Evolutionary conservation across 2,797 vertebrate species (phyloP), one percentile per base, ranked within the genome.

Genomic region (Helarctos malayanus): DNA sequence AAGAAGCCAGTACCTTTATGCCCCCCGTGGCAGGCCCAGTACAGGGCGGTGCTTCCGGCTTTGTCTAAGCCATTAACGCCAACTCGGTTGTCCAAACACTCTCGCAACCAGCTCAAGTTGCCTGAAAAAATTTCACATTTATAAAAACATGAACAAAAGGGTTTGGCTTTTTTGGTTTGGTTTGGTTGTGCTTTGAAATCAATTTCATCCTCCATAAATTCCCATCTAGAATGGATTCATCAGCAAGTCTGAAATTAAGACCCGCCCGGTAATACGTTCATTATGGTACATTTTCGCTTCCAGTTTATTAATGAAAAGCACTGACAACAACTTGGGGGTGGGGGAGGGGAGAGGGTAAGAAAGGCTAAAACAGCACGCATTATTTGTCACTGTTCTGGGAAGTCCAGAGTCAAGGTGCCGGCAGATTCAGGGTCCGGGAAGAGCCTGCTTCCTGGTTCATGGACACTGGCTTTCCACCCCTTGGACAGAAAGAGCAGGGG

Each of bases 11-110:
- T 99, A 99, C 99, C 99, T 99, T 99, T 99, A 98, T 99, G 99
- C 89, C 99, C 99, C 88, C 99, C 99, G 0, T 99, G 99, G 92
- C 99, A 99, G 81, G 98, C 99, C 99, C 99, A 99, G 98, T 99
- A 99, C 86, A 99, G 99, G 96, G 99, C 99, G 35, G 99, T 99
- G 98, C 99, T 99, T 97, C 99, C 99, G 68, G 99, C 99, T 98
- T 99, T 99, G 98, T 99, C 99, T 98, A 99, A 99, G 57, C 99
- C 99, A 4, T 99, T 99, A 86, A 99, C 99, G 10, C 99, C 99
- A 89, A 99, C 99, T 97, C 99, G 99, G 98, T 99, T 99, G 88
- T 99, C 99, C 99, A 99, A 97, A 98, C 99, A 99, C 98, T 99
- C 99, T 97, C 99, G 99, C 98, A 99, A 98, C 99, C 99, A 99